Evolutionary conservation across 2,113 vertebrate species (phyloP).

Genomic region (Misgurnus anguillicaudatus): DNA sequence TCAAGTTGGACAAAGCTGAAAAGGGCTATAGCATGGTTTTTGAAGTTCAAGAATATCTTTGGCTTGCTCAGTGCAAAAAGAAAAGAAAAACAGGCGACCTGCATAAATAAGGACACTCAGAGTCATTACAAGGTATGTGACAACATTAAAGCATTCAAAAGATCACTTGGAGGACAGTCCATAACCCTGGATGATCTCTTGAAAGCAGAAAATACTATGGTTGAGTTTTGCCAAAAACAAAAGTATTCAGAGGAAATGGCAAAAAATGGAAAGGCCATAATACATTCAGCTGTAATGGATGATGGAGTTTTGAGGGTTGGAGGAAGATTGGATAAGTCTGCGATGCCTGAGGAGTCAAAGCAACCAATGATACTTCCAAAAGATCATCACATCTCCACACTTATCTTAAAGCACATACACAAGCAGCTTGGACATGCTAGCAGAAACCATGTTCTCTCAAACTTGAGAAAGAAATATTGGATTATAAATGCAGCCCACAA

Average conservation of each 20-base stretch:
- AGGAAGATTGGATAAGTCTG: constrained; percentile 5
- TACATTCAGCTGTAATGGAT: constrained; percentile 5
- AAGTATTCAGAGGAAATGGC: constrained; percentile 16
- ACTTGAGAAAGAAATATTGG: background rate
- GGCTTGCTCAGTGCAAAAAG: background rate
- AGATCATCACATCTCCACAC: constrained; percentile 11
- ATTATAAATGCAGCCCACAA: background rate
- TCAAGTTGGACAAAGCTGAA: constrained; percentile 1
- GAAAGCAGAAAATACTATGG: constrained; percentile 27
- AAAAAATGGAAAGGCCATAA: background rate
- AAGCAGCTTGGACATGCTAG: background rate
- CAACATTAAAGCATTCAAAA: constrained; percentile 3
- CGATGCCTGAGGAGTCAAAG: constrained; percentile 24
- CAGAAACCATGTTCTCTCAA: background rate
- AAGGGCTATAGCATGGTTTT: background rate
- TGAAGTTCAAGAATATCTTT: background rate
- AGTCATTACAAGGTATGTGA: background rate
- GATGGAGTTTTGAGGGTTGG: constrained; percentile 31
- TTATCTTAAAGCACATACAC: background rate
- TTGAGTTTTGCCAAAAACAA: constrained; percentile 10
- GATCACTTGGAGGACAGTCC: background rate
- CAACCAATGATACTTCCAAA: constrained; percentile 23
- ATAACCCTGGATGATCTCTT: background rate
- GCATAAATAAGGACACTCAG: background rate
- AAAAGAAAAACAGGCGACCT: background rate